Evolutionary conservation across 53 echinoderm and acorn worm species (phyloP).

Genomic region (Glandiceps talaboti): DNA sequence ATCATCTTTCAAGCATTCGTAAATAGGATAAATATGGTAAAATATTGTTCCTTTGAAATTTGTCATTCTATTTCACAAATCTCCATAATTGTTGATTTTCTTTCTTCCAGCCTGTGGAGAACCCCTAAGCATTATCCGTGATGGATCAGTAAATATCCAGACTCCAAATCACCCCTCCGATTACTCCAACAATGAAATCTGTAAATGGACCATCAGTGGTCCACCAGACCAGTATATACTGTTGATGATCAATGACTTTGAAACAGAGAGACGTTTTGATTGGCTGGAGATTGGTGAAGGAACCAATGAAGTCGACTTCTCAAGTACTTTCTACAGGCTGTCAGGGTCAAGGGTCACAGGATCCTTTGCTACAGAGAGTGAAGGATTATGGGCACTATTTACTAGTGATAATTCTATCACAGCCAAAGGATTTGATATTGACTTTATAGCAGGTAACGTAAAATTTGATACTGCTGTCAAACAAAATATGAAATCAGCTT

Average conservation of each 20-base stretch:
- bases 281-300: slow-evolving; percentile 51
- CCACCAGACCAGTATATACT: neutral
- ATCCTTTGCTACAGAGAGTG: slow-evolving; percentile 32
- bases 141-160: slow-evolving; percentile 16
- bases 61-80: no score
- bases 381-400: slow-evolving; percentile 50
- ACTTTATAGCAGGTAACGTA: slow-evolving; percentile 29
- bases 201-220: slow-evolving; percentile 30
- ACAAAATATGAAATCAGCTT: no score
- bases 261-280: slow-evolving; percentile 27
- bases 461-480: no score
- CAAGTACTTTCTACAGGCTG: slow-evolving; percentile 18
- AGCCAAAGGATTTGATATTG: slow-evolving; percentile 34
- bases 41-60: no score
- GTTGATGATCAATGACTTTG: neutral
- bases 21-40: no score
- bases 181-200: slow-evolving; percentile 26
- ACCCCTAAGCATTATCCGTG: neutral
- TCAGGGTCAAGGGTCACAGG: slow-evolving; percentile 32
- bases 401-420: slow-evolving; percentile 34
- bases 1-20: no score
- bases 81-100: no score
- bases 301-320: slow-evolving; percentile 16
- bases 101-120: neutral
- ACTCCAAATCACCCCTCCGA: slow-evolving; percentile 33